phyloP scores from a whole-genome alignment of 2,797 vertebrate species.

The Poecilia picta region DNA sequence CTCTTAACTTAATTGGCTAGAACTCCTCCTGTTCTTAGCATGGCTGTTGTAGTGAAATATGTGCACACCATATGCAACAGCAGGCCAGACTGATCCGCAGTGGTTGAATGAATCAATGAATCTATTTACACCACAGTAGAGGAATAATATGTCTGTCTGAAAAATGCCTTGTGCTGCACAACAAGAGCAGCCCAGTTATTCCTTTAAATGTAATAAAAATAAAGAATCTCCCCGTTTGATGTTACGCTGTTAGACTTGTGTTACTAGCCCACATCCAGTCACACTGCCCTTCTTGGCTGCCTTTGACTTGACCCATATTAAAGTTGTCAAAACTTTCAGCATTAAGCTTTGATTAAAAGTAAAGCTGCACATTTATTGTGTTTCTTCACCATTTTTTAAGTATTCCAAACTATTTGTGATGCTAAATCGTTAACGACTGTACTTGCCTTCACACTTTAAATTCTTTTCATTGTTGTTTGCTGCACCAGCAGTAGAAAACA shows the following conservation, averaged over 20 bases:
- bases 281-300: not conserved
- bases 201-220: not conserved
- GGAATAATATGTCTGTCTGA: not conserved
- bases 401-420: not conserved
- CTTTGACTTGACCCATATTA: not conserved
- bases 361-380: not conserved
- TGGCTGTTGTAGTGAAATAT: conserved; percentile 5
- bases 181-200: not conserved
- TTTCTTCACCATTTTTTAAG: too few species aligned
- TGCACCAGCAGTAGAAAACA: not conserved
- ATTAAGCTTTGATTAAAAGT: not conserved
- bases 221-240: not conserved
- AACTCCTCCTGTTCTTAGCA: not conserved
- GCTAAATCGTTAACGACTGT: conserved; percentile 20
- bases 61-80: not conserved
- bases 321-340: not conserved
- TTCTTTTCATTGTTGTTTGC: not conserved
- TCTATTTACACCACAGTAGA: not conserved
- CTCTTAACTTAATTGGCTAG: not conserved
- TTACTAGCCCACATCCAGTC: not conserved
- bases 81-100: conserved; percentile 3
- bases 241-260: not conserved
- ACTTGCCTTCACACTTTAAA: conserved; percentile 11
- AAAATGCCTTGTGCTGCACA: not conserved
- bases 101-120: not conserved